phyloP scores from a whole-genome alignment of 1,140 invertebrate genomes.

The Eulimnadia texana region DNA sequence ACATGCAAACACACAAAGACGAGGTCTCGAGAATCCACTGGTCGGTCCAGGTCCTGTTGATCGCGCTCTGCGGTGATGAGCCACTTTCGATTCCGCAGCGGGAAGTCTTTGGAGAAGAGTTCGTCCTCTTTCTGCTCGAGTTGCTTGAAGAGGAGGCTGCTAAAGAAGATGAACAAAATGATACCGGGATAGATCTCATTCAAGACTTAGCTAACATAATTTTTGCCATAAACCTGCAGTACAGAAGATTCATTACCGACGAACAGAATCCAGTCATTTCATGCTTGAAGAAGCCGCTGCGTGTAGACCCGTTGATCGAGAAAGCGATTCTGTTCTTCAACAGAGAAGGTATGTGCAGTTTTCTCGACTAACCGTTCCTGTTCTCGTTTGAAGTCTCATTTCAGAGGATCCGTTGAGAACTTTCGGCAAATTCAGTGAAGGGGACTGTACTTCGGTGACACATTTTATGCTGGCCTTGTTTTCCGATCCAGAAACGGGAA shows the following conservation, averaged over 20 bases:
- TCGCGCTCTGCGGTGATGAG: background rate
- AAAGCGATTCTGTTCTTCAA: conserved; percentile 1
- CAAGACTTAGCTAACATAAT: background rate
- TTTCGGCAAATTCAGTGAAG: background rate
- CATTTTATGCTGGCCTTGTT: conserved; percentile 6
- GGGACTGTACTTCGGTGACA: background rate
- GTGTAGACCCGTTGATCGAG: background rate
- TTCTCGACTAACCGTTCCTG: no score
- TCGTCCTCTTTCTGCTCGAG: background rate
- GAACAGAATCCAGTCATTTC: conserved; percentile 1
- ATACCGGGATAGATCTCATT: background rate
- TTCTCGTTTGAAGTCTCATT: background rate
- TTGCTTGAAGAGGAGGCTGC: background rate
- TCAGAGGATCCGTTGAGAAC: conserved; percentile 1
- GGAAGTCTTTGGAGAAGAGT: background rate
- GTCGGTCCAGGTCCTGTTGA: background rate
- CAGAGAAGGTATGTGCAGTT: conserved; percentile 10
- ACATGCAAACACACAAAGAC: conserved; percentile 1
- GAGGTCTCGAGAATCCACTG: background rate
- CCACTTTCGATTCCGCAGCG: background rate
- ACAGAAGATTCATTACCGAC: background rate
- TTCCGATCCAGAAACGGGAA: background rate
- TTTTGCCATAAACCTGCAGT: conserved; percentile 3
- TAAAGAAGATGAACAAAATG: background rate
- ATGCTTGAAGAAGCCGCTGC: background rate